Base-by-base conservation (phyloP, 1,140 invertebrate species). In the Eumeta japonica region DNA sequence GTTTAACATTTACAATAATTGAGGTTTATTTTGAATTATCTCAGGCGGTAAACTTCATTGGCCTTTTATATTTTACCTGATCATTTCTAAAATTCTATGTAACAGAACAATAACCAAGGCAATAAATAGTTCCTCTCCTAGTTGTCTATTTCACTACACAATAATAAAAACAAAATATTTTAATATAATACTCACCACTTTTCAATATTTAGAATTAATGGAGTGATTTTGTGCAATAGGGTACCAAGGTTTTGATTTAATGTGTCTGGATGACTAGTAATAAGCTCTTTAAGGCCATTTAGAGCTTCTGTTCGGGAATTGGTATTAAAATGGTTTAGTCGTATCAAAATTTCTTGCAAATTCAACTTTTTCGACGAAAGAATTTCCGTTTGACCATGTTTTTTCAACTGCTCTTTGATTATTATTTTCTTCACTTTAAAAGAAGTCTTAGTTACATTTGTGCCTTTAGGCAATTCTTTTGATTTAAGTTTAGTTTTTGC, bases 361-460 rank as follows among this genome's bases (percentile, higher is more conserved):
- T 84, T 89, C 1, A 90, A 73, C 55, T 91, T 90, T 33, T 85
- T 79, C 38, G 79, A 82, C 15, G 86, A 87, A 16, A 87, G 73
- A 18, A 84, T 80, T 50, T 84, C 80, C 2, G 74, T 62, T 17
- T 77, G 68, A 39, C 72, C 64, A 36, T 83, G 78, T 29, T 81
- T 78, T 52, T 84, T 86, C 1, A 92, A 65, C 56, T 93, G 89
- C 52, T 88, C 82, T 37, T 80, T 79, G 24, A 94, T 80, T 5
- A 90, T 71, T 48, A 96, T 92, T 57, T 91, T 89, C 50, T 88
- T 88, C 1, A 92, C 81, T 82, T 92, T 93, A 55, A 94, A 94
- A 50, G 85, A 82, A 0, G 89, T 87, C 58, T 92, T 84, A 0
- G 91, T 94, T 2, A 89, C 81, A 80, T 94, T 95, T 28, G 84